Conservation (phyloP, 2,113 vertebrate genomes). For the Cebidichthys violaceus region DNA sequence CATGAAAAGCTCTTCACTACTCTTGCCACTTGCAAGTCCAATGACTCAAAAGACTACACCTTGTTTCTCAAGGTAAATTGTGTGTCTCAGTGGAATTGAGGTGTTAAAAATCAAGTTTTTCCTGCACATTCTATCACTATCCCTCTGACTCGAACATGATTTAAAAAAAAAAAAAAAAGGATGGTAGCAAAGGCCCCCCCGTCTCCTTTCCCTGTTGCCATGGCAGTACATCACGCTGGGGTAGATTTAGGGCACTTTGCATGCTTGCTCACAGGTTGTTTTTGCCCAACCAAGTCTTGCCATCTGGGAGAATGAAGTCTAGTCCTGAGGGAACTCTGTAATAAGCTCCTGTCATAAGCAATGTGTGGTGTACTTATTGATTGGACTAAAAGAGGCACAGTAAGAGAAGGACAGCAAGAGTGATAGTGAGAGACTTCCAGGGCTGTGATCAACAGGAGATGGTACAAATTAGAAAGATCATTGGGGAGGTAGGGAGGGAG, state of each 20-base stretch:
- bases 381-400: conserved; percentile 50
- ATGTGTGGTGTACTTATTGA: conserved; percentile 75
- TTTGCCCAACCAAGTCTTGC: conserved; percentile 55
- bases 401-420: conserved; percentile 18
- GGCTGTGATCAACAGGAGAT: conserved; percentile 71
- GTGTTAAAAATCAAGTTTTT: conserved; percentile 10
- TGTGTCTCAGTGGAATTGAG: neutral
- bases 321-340: conserved; percentile 75
- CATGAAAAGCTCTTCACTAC: conserved; percentile 14
- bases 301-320: conserved; percentile 57
- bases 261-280: conserved; percentile 76
- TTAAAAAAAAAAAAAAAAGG: conserved; percentile 14
- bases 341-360: conserved; percentile 73
- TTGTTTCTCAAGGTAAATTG: conserved; percentile 22
- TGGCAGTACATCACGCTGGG: conserved; percentile 54
- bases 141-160: conserved; percentile 27
- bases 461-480: conserved; percentile 63
- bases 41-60: conserved; percentile 10
- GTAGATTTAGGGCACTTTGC: conserved; percentile 64
- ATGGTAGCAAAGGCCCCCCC: conserved; percentile 18
- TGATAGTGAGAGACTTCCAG: conserved; percentile 30
- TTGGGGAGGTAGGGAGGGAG: conserved; percentile 14
- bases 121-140: neutral
- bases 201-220: conserved; percentile 67
- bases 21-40: conserved; percentile 1